Conservation (phyloP, 2,113 vertebrate genomes). For the Scomber scombrus region DNA sequence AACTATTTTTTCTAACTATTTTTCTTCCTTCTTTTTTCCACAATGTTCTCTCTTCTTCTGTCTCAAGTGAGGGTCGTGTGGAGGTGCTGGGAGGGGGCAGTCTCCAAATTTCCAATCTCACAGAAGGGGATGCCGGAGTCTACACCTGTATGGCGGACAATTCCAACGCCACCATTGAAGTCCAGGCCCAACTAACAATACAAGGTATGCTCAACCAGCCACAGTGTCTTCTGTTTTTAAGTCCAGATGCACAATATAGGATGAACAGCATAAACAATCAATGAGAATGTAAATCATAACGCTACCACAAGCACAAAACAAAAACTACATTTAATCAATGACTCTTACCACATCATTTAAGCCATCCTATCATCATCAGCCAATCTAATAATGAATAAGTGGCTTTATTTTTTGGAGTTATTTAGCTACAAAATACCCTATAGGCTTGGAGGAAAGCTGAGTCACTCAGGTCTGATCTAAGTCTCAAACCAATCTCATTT, state of each 20-base stretch:
- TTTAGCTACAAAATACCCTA: background rate
- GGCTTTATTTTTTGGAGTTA: slow-evolving; percentile 10
- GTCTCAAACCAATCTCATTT: slow-evolving; percentile 34
- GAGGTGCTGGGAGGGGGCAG: slow-evolving; percentile 87
- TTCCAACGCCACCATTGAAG: slow-evolving; percentile 88
- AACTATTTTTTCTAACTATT: background rate
- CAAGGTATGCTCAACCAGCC: slow-evolving; percentile 87
- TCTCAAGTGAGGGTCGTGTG: slow-evolving; percentile 84
- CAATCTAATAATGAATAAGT: background rate
- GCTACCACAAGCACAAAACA: no score
- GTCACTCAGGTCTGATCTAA: slow-evolving; percentile 22
- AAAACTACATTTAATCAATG: background rate
- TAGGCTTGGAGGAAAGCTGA: slow-evolving; percentile 3
- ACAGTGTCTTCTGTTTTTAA: background rate
- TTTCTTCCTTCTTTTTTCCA: slow-evolving; percentile 15
- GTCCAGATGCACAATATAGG: background rate
- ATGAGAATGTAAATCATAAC: background rate
- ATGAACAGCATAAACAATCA: background rate
- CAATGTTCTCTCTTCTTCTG: slow-evolving; percentile 4
- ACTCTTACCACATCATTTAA: background rate
- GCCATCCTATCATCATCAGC: background rate
- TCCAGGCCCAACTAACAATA: slow-evolving; percentile 90
- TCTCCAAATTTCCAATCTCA: slow-evolving; percentile 88
- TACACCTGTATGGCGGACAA: slow-evolving; percentile 91
- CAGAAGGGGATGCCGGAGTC: slow-evolving; percentile 87